Conservation (phyloP, 2,113 vertebrate species). For the Apteryx owenii region DNA sequence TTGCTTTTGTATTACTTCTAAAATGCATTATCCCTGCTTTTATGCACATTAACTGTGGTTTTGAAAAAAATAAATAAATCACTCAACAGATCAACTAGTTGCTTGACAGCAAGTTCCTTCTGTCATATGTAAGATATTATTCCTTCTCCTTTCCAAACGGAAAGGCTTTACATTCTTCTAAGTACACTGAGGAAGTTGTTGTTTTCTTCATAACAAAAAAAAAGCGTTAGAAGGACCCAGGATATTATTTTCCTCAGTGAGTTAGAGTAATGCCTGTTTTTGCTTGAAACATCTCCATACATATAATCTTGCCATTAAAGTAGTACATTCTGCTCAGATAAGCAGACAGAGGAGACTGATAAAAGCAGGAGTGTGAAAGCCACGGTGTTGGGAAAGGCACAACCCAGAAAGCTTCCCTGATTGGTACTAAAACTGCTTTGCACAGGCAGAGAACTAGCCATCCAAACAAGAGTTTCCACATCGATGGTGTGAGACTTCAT, state of each 20-base stretch:
- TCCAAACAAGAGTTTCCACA: background rate
- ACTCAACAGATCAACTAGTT: background rate
- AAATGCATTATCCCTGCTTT: background rate
- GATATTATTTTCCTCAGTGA: background rate
- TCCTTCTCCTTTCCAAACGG: background rate
- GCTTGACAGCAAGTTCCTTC: background rate
- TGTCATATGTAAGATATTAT: background rate
- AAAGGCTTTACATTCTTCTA: background rate
- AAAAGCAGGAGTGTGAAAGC: background rate
- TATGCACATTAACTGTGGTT: background rate
- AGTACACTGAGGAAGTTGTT: background rate
- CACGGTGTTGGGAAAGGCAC: rapidly evolving
- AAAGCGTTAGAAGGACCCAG: background rate
- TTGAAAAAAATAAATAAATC: background rate
- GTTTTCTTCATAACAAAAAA: background rate
- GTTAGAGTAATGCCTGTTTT: background rate
- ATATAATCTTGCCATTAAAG: background rate
- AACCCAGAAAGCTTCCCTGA: background rate
- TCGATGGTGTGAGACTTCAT: background rate
- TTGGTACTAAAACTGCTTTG: background rate
- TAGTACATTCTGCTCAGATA: background rate
- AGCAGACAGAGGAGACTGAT: background rate
- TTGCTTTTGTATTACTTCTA: background rate
- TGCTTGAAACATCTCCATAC: background rate
- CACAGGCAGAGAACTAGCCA: background rate